phyloP scores from a whole-genome alignment of 2,888 invertebrate species.

The Andrena praecox region DNA sequence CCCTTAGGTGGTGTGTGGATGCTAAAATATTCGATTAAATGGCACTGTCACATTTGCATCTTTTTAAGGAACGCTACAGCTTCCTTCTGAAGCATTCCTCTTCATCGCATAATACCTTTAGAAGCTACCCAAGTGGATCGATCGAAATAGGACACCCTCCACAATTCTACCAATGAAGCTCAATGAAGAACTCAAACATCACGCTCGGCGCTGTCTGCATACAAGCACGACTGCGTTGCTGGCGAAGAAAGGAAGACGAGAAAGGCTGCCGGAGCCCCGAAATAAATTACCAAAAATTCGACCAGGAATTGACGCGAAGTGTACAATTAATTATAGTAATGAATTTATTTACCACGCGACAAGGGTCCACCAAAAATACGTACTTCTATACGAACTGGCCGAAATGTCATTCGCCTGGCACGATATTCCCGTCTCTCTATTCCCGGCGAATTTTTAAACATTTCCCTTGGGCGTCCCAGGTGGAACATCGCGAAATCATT shows the following conservation, averaged over 20 bases:
- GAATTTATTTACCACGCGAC: background rate
- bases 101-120: no score
- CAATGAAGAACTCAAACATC: background rate
- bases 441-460: slow-evolving; percentile 20
- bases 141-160: background rate
- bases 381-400: background rate
- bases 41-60: no score
- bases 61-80: no score
- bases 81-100: no score
- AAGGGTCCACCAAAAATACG: background rate
- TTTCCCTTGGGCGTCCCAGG: background rate
- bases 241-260: background rate
- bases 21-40: no score
- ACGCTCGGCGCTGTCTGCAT: background rate
- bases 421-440: background rate
- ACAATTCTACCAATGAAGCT: background rate
- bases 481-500: slow-evolving; percentile 19
- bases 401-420: background rate
- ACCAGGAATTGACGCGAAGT: background rate
- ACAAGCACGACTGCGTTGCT: background rate
- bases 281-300: background rate
- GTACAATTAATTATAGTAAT: background rate
- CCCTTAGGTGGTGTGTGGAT: no score
- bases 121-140: no score
- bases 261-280: background rate